Evolutionary conservation across 2,113 vertebrate genomes (phyloP).

Genomic region (Oreochromis aureus): DNA sequence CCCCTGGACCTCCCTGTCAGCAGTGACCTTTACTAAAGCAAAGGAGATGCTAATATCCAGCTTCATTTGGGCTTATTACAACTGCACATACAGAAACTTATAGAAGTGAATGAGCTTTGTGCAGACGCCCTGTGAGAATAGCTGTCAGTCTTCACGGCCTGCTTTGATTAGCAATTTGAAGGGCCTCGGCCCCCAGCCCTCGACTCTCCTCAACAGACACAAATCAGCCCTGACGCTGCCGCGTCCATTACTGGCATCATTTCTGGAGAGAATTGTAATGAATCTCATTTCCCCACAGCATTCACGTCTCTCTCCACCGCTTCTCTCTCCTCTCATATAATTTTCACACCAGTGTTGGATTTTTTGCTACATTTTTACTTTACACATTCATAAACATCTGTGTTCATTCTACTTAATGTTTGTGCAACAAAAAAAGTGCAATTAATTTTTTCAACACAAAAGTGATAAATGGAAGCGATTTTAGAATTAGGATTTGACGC

Average conservation of each 20-base stretch:
- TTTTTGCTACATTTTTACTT: not conserved
- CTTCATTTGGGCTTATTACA: constrained; percentile 54
- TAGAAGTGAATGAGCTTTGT: constrained; percentile 10
- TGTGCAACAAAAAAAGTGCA: not conserved
- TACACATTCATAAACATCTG: not conserved
- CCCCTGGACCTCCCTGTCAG: constrained; percentile 49
- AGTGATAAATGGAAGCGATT: not conserved
- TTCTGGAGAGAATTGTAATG: constrained; percentile 26
- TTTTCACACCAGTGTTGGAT: not conserved
- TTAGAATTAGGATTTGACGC: not conserved
- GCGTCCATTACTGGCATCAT: constrained; percentile 18
- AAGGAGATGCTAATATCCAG: constrained; percentile 65
- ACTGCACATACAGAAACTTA: constrained; percentile 8
- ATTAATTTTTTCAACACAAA: not conserved
- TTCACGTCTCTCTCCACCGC: not conserved
- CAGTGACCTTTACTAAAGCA: constrained; percentile 63
- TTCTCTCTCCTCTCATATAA: not conserved
- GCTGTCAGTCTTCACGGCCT: constrained; percentile 47
- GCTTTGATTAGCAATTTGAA: constrained; percentile 55
- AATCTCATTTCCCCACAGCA: constrained; percentile 32
- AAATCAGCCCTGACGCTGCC: constrained; percentile 34
- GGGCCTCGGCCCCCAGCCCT: not conserved
- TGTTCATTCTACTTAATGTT: not conserved
- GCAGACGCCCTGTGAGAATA: constrained; percentile 41
- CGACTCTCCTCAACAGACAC: constrained; percentile 24